Evolutionary conservation across 2,113 vertebrate species (phyloP).

Genomic region (Cryptotis parvus): DNA sequence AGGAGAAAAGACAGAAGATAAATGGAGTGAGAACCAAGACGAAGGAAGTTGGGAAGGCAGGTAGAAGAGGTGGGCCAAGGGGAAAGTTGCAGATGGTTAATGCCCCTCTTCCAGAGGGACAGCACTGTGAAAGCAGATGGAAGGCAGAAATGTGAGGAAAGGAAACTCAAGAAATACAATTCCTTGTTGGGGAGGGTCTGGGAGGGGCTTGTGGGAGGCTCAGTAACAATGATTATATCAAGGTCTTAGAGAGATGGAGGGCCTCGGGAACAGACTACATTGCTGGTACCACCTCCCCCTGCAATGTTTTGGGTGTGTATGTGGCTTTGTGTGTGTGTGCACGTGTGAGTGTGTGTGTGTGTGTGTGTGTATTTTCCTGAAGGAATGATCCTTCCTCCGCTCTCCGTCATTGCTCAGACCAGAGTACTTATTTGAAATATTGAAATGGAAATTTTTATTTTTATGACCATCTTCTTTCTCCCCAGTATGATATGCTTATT

Average conservation of each 20-base stretch:
- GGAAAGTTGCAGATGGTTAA: background rate
- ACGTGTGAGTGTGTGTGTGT: background rate
- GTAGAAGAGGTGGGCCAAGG: background rate
- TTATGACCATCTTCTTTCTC: background rate
- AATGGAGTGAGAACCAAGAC: background rate
- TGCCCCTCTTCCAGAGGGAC: no score
- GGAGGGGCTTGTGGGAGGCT: no score
- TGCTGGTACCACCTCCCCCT: background rate
- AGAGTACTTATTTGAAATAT: background rate
- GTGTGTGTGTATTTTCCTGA: no score
- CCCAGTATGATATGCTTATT: conserved; percentile 12
- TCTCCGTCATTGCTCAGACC: background rate
- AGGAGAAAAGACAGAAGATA: background rate
- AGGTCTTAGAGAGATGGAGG: background rate
- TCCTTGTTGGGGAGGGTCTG: no score
- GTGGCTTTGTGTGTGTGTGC: background rate
- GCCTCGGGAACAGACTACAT: background rate
- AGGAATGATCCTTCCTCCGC: no score
- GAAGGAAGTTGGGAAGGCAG: background rate
- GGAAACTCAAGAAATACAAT: no score
- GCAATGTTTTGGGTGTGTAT: background rate
- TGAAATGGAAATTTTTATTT: background rate
- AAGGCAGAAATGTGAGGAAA: background rate
- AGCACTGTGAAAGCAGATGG: background rate
- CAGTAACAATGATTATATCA: background rate